phyloP scores from a whole-genome alignment of 2,888 invertebrate species.

The Rotaria socialis region DNA sequence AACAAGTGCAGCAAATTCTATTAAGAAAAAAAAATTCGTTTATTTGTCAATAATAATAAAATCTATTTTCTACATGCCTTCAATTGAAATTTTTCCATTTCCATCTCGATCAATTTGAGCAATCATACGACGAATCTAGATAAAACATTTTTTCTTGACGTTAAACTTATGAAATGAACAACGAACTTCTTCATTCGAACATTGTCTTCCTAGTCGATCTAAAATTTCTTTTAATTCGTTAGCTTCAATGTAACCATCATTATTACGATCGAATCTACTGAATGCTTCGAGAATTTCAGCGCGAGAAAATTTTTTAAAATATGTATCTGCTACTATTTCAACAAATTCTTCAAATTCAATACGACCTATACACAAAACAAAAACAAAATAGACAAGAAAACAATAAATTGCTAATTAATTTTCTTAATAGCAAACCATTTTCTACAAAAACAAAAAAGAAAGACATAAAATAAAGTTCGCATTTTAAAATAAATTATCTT shows the following conservation, averaged over 20 bases:
- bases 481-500: background rate
- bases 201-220: background rate
- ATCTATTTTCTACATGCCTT: background rate
- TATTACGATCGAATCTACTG: conserved; percentile 1
- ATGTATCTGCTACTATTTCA: conserved; percentile 17
- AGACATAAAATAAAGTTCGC: no score
- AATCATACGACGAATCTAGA: conserved; percentile 3
- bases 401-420: no score
- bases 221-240: background rate
- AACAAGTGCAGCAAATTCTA: background rate
- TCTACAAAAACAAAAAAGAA: background rate
- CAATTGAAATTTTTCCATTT: conserved; percentile 20
- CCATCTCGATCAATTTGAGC: background rate
- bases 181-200: background rate
- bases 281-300: conserved; percentile 21
- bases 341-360: conserved; percentile 32
- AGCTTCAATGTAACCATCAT: conserved; percentile 9
- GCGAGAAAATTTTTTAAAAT: conserved; percentile 4
- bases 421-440: background rate
- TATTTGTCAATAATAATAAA: background rate
- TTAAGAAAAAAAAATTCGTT: background rate
- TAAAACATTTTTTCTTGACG: no score
- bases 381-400: no score
- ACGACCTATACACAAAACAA: background rate
- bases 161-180: no score